Percentiles rank a stretch among this genome's conserved stretches.
Evolutionary conservation across 2,797 vertebrate genomes (phyloP).

Genomic region (Phoebastria nigripes): DNA sequence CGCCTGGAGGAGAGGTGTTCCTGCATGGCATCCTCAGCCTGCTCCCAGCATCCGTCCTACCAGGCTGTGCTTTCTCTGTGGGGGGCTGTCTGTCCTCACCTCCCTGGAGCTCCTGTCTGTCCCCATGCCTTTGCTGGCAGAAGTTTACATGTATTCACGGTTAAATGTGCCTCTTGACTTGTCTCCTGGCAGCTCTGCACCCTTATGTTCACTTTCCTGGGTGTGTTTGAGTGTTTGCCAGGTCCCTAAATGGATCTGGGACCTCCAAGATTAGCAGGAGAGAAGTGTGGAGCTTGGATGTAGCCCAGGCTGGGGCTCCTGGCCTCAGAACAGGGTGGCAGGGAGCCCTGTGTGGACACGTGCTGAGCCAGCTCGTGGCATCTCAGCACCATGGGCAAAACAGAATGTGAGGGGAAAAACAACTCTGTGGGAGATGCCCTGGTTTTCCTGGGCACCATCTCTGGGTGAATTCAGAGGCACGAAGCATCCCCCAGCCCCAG

Average conservation of each 20-base stretch:
- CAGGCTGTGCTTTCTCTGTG: rapidly evolving
- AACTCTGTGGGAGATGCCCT: neutral
- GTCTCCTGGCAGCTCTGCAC: neutral
- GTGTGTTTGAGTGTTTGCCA: neutral
- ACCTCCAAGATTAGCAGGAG: neutral
- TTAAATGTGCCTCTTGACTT: neutral
- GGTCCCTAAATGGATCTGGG: neutral
- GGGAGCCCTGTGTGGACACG: neutral
- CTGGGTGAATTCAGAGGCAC: neutral
- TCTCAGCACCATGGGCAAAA: neutral
- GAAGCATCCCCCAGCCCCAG: neutral
- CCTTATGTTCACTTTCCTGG: neutral
- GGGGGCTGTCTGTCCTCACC: neutral
- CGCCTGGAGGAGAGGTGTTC: neutral
- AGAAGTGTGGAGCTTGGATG: neutral
- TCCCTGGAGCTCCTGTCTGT: neutral
- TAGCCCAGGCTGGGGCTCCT: neutral
- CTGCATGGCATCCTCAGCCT: neutral
- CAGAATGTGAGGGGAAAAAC: neutral
- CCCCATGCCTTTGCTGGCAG: neutral
- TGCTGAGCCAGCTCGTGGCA: neutral
- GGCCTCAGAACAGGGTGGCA: neutral
- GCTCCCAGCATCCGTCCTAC: neutral
- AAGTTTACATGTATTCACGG: rapidly evolving
- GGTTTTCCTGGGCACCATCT: neutral